phyloP scores from a whole-genome alignment of 2,113 vertebrate species.

The Pachypanchax playfairii region DNA sequence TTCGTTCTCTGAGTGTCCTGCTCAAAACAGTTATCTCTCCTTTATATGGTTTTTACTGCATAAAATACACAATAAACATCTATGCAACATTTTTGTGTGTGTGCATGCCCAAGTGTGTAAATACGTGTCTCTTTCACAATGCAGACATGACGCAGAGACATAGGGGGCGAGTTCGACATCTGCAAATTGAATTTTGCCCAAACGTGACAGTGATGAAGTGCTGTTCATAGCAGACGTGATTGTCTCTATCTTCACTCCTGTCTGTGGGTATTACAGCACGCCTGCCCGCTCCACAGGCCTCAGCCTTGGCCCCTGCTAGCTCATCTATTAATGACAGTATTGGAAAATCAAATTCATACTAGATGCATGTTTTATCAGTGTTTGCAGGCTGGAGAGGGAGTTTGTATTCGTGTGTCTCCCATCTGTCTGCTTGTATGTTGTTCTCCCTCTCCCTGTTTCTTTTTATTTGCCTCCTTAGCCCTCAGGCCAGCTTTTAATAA shows the following conservation, averaged over 20 bases:
- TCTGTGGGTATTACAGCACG: slow-evolving; percentile 74
- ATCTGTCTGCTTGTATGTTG: slow-evolving; percentile 39
- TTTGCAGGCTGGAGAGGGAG: slow-evolving; percentile 23
- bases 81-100: slow-evolving; percentile 14
- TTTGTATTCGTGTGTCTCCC: slow-evolving; percentile 38
- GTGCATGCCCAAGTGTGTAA: slow-evolving; percentile 13
- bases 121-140: slow-evolving; percentile 27
- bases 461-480: slow-evolving; percentile 57
- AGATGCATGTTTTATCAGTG: slow-evolving; percentile 70
- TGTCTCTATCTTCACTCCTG: slow-evolving; percentile 86
- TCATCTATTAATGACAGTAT: slow-evolving; percentile 80
- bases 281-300: slow-evolving; percentile 56
- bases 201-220: slow-evolving; percentile 89
- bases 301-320: slow-evolving; percentile 68
- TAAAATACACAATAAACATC: slow-evolving; percentile 81
- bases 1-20: slow-evolving; percentile 33
- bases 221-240: slow-evolving; percentile 87
- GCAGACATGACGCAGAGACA: slow-evolving; percentile 38
- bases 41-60: slow-evolving; percentile 78
- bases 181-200: slow-evolving; percentile 89
- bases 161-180: slow-evolving; percentile 73
- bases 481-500: slow-evolving; percentile 79
- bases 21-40: slow-evolving; percentile 76
- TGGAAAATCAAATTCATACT: slow-evolving; percentile 82
- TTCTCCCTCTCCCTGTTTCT: slow-evolving; percentile 37